These are phyloP conservation scores for Ciona savignyi DNA, from an alignment of 23 tunicate genomes.

Conservation along the genomic window DNA sequence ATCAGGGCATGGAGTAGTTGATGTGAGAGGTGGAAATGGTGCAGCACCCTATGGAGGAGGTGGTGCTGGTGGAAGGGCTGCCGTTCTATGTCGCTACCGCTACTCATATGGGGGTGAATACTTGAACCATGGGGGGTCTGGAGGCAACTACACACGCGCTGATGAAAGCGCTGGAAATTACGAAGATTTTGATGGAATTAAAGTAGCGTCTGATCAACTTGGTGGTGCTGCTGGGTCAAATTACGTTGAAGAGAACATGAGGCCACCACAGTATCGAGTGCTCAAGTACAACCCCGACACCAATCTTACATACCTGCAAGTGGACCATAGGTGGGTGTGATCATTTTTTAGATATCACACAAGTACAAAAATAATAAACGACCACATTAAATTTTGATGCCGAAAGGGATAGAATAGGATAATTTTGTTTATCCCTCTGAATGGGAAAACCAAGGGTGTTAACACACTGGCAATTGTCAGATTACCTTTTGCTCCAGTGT, in stretches of 20 bases:
- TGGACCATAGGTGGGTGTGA: conserved; percentile 16
- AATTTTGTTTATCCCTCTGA: no score
- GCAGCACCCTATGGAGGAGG: conserved; percentile 12
- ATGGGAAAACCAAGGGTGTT: no score
- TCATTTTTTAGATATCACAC: no score
- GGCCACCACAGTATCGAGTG: conserved; percentile 21
- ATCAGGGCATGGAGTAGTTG: conserved; percentile 23
- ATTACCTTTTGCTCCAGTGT: no score
- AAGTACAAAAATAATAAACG: no score
- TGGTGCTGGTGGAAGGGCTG: conserved; percentile 26
- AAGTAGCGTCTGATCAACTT: conserved; percentile 5
- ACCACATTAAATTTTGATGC: no score
- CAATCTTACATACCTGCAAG: conserved; percentile 11
- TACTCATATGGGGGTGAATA: conserved; percentile 12
- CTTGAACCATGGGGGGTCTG: conserved; percentile 19
- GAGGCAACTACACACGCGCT: conserved; percentile 1
- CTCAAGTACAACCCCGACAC: conserved; percentile 10
- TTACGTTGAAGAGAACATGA: conserved; percentile 20
- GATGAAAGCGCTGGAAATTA: neutral
- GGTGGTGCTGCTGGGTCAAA: conserved; percentile 28
- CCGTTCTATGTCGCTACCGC: conserved; percentile 13
- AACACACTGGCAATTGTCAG: no score
- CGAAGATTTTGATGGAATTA: conserved; percentile 2
- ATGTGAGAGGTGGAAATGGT: conserved; percentile 21
- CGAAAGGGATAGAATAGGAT: no score